Evolutionary conservation across 2,797 vertebrate genomes (phyloP), one percentile per base, ranked within the genome.

Genomic region (Clarias pachynema): DNA sequence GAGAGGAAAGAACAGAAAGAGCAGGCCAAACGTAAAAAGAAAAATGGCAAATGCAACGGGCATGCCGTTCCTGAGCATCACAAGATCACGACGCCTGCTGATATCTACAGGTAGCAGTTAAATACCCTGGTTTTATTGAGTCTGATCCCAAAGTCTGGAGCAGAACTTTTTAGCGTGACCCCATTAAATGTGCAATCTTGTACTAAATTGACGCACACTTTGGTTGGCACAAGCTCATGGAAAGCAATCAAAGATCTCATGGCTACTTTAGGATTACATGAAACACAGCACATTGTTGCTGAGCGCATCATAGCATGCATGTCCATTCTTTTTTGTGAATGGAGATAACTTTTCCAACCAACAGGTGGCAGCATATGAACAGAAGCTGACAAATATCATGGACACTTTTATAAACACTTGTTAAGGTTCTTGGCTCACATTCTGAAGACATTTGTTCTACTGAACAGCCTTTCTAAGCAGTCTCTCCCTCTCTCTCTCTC

Each of bases 1-100:
- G 97, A 99, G 88, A 96, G 96, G 89, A 99, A 98, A 91, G 98
- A 99, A 88, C 97, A 98, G 91, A 99, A 98, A 90, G 97, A 98
- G 73, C 97, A 97, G 88, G 97, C 97, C 44, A 99, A 97, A 90
- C 96, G 95, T 87, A 99, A 98, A 91, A 96, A 97, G 88, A 98
- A 95, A 91, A 98, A 95, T 44, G 95, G 96, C 60, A 94, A 95
- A 83, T 94, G 92, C 44, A 97, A 97, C 0, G 94, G 96, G 10
- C 97, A 97, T 26, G 84, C 93, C 1, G 83, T 94, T 80, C 96
- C 94, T 0, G 97, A 98, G 37, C 93, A 96, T 86, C 94, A 96
- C 59, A 95, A 94, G 72, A 98, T 99, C 92, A 95, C 92, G 90
- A 96, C 97, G 3, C 98, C 98, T 1, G 95, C 96, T 2, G 98